Conservation (phyloP, 2,113 vertebrate species). For the Salvelinus namaycush region DNA sequence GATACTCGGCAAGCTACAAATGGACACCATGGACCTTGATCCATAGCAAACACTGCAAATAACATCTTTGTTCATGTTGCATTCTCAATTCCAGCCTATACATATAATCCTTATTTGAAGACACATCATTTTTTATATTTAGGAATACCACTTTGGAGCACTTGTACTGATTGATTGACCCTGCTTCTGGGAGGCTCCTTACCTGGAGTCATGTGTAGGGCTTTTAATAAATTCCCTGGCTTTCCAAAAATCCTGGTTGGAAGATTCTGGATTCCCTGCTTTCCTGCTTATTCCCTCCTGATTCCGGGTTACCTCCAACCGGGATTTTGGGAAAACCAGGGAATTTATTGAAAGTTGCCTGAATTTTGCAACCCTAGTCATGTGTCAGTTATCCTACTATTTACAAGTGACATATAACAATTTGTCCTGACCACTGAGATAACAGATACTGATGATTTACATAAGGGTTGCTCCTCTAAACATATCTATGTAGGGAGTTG, state of each 20-base stretch:
- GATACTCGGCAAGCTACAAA: neutral
- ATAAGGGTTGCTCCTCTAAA: neutral
- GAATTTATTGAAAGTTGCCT: no score
- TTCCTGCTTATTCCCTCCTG: no score
- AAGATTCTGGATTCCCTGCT: no score
- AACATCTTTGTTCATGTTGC: neutral
- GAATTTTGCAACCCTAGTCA: no score
- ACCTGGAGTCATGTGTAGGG: neutral
- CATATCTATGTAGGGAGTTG: slow-evolving; percentile 13
- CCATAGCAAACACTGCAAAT: neutral
- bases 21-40: neutral
- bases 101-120: no score
- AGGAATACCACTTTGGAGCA: neutral
- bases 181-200: neutral
- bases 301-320: no score
- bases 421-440: neutral
- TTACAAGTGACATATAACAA: slow-evolving; percentile 12
- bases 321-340: no score
- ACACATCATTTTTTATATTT: neutral
- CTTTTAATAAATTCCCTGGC: neutral
- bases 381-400: no score
- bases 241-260: neutral
- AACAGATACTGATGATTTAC: slow-evolving; percentile 1
- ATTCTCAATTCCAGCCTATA: no score
- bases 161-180: neutral